Percentiles rank a stretch among this genome's conserved stretches.
phyloP scores from a whole-genome alignment of 2,888 invertebrate genomes.

The Phrixothrix hirtus region DNA sequence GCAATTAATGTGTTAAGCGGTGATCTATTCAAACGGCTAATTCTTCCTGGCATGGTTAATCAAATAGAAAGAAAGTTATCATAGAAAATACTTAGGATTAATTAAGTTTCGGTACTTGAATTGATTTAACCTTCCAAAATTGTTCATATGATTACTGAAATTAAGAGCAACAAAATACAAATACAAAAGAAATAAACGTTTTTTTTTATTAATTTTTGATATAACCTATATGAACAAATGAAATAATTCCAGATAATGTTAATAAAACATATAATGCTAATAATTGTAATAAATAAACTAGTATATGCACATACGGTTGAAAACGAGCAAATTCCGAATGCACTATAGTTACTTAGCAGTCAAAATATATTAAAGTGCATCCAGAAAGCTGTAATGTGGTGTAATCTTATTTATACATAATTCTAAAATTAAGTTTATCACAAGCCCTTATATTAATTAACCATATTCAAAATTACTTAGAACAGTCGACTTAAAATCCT shows the following conservation, averaged over 20 bases:
- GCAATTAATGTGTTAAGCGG: too few relatives aligned
- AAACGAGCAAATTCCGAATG: constrained; percentile 15
- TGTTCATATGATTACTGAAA: too few relatives aligned
- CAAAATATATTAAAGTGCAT: constrained; percentile 7
- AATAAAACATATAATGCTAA: constrained; percentile 16
- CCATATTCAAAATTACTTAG: constrained; percentile 6
- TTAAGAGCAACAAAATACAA: too few relatives aligned
- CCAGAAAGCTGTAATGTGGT: constrained; percentile 15
- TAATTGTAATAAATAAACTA: constrained; percentile 25
- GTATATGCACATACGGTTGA: constrained; percentile 23
- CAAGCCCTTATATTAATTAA: constrained; percentile 21
- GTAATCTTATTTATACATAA: constrained; percentile 17
- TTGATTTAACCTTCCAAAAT: too few relatives aligned
- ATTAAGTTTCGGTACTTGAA: too few relatives aligned
- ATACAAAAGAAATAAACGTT: too few relatives aligned
- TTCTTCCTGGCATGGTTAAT: too few relatives aligned
- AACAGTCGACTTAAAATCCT: not conserved
- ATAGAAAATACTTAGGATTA: too few relatives aligned
- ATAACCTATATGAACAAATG: constrained; percentile 12
- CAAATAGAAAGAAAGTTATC: too few relatives aligned
- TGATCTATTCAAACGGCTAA: too few relatives aligned
- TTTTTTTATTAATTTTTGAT: too few relatives aligned
- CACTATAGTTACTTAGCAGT: constrained; percentile 8
- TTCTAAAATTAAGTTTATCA: constrained; percentile 26
- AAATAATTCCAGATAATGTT: constrained; percentile 11